phyloP scores from a whole-genome alignment of 2,888 invertebrate genomes.

The Galerucella pusilla region DNA sequence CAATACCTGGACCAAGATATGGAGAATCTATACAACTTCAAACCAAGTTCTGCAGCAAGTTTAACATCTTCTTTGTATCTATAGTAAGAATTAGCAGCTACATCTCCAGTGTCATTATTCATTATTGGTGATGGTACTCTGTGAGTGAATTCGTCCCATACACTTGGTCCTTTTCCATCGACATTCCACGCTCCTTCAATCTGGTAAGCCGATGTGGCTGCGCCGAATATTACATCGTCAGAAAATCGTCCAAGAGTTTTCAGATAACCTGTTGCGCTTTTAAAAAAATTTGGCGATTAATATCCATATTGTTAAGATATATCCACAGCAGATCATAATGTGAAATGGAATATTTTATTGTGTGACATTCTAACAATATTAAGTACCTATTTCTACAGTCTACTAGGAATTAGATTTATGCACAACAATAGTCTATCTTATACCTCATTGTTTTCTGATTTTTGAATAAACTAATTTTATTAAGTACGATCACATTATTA shows the following conservation, averaged over 20 bases:
- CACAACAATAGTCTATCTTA: no score
- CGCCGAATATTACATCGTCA: slow-evolving; percentile 41
- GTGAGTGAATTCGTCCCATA: slow-evolving; percentile 76
- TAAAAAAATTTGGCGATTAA: neutral
- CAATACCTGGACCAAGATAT: slow-evolving; percentile 71
- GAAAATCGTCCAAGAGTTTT: slow-evolving; percentile 53
- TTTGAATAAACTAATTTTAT: no score
- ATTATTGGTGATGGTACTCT: slow-evolving; percentile 62
- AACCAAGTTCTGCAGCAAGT: slow-evolving; percentile 68
- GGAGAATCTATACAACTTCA: slow-evolving; percentile 70
- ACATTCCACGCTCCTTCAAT: slow-evolving; percentile 51
- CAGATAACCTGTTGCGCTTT: neutral
- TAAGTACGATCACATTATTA: no score
- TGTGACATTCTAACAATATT: no score
- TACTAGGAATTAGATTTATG: no score
- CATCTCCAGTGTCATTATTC: slow-evolving; percentile 68
- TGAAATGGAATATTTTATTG: no score
- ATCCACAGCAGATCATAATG: no score
- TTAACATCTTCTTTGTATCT: slow-evolving; percentile 70
- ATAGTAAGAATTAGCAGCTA: slow-evolving; percentile 77
- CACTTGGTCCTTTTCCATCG: slow-evolving; percentile 70
- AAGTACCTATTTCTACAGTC: no score
- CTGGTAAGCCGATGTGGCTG: slow-evolving; percentile 45
- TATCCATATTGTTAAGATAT: no score
- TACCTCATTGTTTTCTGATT: no score